Evolutionary conservation across 2,888 invertebrate species (phyloP).

Genomic region (Hirtodrosophila trivittata): DNA sequence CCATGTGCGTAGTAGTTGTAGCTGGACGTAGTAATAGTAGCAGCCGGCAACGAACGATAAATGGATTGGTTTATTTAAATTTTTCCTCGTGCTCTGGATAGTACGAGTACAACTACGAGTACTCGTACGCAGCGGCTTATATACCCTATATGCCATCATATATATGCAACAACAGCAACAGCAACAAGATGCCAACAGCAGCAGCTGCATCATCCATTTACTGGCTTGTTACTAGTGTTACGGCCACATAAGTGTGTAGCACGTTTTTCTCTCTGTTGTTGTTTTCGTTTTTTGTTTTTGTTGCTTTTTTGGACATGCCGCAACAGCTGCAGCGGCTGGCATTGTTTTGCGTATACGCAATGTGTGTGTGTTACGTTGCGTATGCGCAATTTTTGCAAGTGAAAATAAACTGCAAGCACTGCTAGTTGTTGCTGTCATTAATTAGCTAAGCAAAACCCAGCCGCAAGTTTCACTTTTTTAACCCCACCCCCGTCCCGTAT

Average conservation of each 20-base stretch:
- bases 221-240: conserved; percentile 36
- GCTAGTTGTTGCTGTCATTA: conserved; percentile 51
- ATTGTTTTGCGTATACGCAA: conserved; percentile 49
- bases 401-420: conserved; percentile 2
- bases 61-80: conserved; percentile 77
- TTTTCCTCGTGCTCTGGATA: conserved; percentile 41
- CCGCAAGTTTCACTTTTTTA: conserved; percentile 76
- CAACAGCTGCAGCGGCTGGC: conserved; percentile 51
- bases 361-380: conserved; percentile 32
- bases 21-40: conserved; percentile 61
- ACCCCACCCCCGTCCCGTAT: too few relatives aligned
- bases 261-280: background rate
- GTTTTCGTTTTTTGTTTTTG: conserved; percentile 1
- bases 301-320: conserved; percentile 17
- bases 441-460: conserved; percentile 47
- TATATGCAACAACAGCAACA: too few relatives aligned
- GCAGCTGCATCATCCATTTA: conserved; percentile 23
- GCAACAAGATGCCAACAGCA: too few relatives aligned
- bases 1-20: conserved; percentile 61
- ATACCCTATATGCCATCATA: too few relatives aligned
- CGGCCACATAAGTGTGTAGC: conserved; percentile 32
- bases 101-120: too few relatives aligned
- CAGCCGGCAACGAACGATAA: conserved; percentile 69
- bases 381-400: conserved; percentile 33
- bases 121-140: conserved; percentile 41